Evolutionary conservation across 2,113 vertebrate genomes (phyloP), one percentile per base, ranked within the genome.

Genomic region (Holacanthus passer): DNA sequence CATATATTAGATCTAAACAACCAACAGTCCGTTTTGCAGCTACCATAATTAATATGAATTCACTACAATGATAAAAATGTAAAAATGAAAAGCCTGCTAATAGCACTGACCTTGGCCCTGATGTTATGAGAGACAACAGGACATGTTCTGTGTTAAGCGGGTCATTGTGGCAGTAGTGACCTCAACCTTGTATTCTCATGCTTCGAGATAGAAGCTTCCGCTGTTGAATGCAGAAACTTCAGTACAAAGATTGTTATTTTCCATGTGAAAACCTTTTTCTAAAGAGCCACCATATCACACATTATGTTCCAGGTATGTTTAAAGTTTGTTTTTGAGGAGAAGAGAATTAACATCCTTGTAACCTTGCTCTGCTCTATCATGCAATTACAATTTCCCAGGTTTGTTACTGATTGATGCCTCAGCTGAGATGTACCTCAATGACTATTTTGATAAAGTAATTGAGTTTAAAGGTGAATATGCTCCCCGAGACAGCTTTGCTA

Each of bases 391-490:
- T 72, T 78, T 70, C 60, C 39, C 64, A n/a, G 17, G 24, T 79
- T 68, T 56, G 31, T 70, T 29, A 43, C 52, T 47, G 52, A 87
- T 63, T 45, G 65, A 76, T 79, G 60, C 73, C 64, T 64, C 60
- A n/a, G 27, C 43, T 5, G 11, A 65, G 58, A 71, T 53, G n/a
- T 48, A 45, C 53, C 73, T 62, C 52, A 64, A 62, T 74, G 39
- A 82, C 64, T 19, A 27, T 77, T 86, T 79, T 81, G 83, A 79
- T 81, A 32, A 77, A 74, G 55, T 85, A 85, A 91, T 88, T 90
- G 85, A 86, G 81, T 88, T 91, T 79, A 91, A 81, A 92, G 82
- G 77, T 92, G 89, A 91, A 67, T 43, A 56, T 64, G 27, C 32
- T 77, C 35, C 12, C 24, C 14, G n/a, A 69, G 62, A 79, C 31